These are phyloP conservation scores for Rhinichthys klamathensis DNA, from an alignment of 2,113 vertebrate species.

Conservation along the genomic window DNA sequence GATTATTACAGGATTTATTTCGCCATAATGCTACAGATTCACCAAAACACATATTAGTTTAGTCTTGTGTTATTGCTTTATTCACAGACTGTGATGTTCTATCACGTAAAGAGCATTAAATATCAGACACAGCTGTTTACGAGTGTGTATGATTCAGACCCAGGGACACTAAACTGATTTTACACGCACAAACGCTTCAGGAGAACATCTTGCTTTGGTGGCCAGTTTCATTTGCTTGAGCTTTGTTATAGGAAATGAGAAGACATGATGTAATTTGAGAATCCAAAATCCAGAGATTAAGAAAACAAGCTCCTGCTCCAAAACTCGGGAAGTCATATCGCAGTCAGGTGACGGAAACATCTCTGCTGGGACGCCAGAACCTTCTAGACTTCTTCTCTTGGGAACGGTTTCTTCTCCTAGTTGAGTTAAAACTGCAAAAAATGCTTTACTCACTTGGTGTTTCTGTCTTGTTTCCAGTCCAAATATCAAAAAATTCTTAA, in stretches of 20 bases:
- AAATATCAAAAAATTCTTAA: too few relatives aligned
- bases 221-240: conserved; percentile 18
- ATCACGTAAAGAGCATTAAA: not conserved
- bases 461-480: too few relatives aligned
- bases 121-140: not conserved
- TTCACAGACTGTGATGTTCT: not conserved
- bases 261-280: not conserved
- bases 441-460: too few relatives aligned
- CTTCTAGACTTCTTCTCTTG: not conserved
- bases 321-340: not conserved
- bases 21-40: too few relatives aligned
- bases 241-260: conserved; percentile 22
- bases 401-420: not conserved
- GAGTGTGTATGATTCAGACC: not conserved
- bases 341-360: not conserved
- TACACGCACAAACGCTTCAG: not conserved
- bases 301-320: not conserved
- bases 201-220: not conserved
- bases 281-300: conserved; percentile 10
- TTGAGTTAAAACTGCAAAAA: not conserved
- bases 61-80: not conserved
- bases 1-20: too few relatives aligned
- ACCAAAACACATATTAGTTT: too few relatives aligned
- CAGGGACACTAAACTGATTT: not conserved
- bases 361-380: not conserved